phyloP scores from a whole-genome alignment of 2,113 vertebrate species.

The Malurus cyaneus region DNA sequence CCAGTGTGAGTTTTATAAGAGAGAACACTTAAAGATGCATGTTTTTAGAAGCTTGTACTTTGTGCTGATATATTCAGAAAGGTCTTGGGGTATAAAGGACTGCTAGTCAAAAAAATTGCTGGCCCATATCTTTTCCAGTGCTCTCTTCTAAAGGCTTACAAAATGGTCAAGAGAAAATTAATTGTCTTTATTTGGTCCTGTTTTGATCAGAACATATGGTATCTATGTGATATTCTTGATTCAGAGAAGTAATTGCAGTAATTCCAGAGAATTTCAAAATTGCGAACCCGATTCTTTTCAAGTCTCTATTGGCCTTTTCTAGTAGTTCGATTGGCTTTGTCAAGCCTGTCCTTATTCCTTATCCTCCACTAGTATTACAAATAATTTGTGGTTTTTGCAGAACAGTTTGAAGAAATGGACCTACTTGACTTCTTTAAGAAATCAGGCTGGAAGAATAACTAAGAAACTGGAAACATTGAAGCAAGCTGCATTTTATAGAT shows the following conservation, averaged over 20 bases:
- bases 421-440: background rate
- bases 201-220: background rate
- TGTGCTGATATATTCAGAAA: background rate
- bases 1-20: background rate
- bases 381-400: background rate
- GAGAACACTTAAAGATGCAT: background rate
- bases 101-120: background rate
- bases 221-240: background rate
- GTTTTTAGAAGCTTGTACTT: background rate
- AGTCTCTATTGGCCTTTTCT: background rate
- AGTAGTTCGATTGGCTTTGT: background rate
- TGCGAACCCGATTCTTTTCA: background rate
- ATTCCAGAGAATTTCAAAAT: background rate
- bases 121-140: background rate
- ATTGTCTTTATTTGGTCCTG: background rate
- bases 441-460: background rate
- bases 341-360: background rate
- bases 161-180: background rate
- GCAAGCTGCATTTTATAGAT: slow-evolving; percentile 37
- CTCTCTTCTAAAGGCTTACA: background rate
- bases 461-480: background rate
- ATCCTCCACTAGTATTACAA: background rate
- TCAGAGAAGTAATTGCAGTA: background rate
- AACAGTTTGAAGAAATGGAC: background rate
- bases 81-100: background rate